Base-by-base conservation (phyloP, 2,888 invertebrate genomes). In the Pterobdella sp. region DNA sequence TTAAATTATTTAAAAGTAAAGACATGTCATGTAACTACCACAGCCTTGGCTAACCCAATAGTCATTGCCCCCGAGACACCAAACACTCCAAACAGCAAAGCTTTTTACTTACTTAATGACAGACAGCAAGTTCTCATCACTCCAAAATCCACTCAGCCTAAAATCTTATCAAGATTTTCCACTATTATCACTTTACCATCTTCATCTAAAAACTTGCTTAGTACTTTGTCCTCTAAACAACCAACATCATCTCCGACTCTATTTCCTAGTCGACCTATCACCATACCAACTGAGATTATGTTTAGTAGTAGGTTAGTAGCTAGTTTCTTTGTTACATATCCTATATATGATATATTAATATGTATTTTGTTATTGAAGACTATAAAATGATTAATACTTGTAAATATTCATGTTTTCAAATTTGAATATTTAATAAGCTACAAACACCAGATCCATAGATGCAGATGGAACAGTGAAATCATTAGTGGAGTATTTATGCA, bases 401-500 rank as follows among this genome's bases (percentile, higher is more conserved):
- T 56, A 3, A 56, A 26, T 7, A 56, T 60, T 18, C 34, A 36
- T 34, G 71, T 32, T 10, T 36, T 71, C n/a, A 71, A 32, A 4
- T 72, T 72, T 65, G 66, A 29, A 56, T 56, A 3, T 26, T 56
- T 56, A 56, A 4, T 56, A 56, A 26, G 4, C 18, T 56, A 4
- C 18, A 26, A 4, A 56, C 31, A 72, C 69, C 64, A 67, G 74
- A 29, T 68, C 72, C 4, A 68, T 74, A 34, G 56, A 68, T 74
- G 69, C 74, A n/a, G 74, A 74, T 32, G 74, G 74, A 49, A 74
- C 72, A 7, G 74, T 74, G 22, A 68, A 56, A 14, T 73, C 71
- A 34, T 31, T 72, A n/a, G 74, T 66, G 66, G 75, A 75, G 36
- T 75, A 68, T 49, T 71, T 75, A 29, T 75, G 75, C 49, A 74